These are phyloP conservation scores for Xanthia icteritia DNA, from an alignment of 2,888 invertebrate species.

Conservation along the genomic window DNA sequence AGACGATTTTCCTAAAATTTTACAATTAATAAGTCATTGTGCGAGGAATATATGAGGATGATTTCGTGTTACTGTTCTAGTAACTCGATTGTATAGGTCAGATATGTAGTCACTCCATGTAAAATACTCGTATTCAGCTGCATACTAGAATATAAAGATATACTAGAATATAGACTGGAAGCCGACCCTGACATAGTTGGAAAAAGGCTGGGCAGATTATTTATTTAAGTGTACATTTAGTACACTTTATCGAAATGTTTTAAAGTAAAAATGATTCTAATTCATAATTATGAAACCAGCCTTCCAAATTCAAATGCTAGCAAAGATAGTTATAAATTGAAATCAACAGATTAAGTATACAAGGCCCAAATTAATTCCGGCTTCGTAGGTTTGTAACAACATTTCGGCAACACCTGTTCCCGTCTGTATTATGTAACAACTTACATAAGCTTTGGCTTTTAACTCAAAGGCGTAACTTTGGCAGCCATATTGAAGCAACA, in stretches of 20 bases:
- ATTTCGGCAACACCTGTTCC: constrained; percentile 74
- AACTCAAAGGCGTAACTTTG: constrained; percentile 71
- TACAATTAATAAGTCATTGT: too few species aligned
- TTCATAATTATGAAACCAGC: neutral
- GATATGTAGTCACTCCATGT: neutral
- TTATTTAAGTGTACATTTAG: too few species aligned
- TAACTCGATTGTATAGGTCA: neutral
- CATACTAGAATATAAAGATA: too few species aligned
- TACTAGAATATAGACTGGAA: neutral
- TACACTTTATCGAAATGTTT: neutral
- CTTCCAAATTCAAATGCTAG: constrained; percentile 6
- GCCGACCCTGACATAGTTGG: neutral
- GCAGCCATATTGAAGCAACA: constrained; percentile 68
- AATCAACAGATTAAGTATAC: constrained; percentile 61
- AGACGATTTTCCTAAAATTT: too few species aligned
- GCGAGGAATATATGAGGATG: neutral
- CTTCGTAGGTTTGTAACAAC: constrained; percentile 60
- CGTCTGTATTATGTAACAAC: constrained; percentile 69
- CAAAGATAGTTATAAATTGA: constrained; percentile 54
- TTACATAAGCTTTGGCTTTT: constrained; percentile 73
- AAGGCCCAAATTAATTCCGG: constrained; percentile 69
- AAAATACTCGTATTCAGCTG: neutral
- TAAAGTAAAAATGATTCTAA: neutral
- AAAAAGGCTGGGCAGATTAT: too few species aligned
- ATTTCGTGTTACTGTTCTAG: neutral